Evolutionary conservation across 2,113 vertebrate species (phyloP).

Genomic region (Hyaena hyaena): DNA sequence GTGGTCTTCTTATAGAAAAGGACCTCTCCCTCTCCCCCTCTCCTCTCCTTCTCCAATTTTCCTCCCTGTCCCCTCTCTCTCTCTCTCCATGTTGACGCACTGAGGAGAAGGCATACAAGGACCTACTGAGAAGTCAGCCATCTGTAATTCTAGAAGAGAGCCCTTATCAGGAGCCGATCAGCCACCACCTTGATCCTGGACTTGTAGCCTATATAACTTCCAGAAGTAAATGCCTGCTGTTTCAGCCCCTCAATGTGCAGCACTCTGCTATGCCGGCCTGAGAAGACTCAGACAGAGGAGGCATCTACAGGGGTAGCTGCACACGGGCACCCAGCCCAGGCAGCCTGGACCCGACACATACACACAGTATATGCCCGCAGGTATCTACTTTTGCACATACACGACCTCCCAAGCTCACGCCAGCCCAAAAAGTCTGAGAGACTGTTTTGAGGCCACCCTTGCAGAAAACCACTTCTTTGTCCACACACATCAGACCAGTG

Average conservation of each 20-base stretch:
- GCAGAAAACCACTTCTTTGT: neutral
- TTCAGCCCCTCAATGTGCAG: neutral
- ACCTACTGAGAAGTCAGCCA: neutral
- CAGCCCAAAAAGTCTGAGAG: neutral
- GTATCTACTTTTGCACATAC: fast-evolving
- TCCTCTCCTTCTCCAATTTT: neutral
- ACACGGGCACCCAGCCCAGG: no score
- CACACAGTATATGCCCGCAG: fast-evolving
- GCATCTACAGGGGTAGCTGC: fast-evolving
- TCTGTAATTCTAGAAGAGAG: neutral
- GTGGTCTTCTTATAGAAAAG: neutral
- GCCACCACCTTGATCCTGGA: neutral
- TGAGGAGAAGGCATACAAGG: neutral
- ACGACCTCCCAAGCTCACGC: neutral
- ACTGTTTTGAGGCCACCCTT: neutral
- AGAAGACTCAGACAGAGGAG: no score
- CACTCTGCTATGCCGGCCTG: fast-evolving
- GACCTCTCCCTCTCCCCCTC: neutral
- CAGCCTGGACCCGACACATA: neutral
- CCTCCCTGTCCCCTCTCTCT: neutral
- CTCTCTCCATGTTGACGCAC: neutral
- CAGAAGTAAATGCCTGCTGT: neutral
- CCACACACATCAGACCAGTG: neutral
- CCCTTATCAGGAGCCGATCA: neutral
- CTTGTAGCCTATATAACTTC: neutral